phyloP scores from a whole-genome alignment of 2,797 vertebrate genomes.

The Sandelia bainsii region DNA sequence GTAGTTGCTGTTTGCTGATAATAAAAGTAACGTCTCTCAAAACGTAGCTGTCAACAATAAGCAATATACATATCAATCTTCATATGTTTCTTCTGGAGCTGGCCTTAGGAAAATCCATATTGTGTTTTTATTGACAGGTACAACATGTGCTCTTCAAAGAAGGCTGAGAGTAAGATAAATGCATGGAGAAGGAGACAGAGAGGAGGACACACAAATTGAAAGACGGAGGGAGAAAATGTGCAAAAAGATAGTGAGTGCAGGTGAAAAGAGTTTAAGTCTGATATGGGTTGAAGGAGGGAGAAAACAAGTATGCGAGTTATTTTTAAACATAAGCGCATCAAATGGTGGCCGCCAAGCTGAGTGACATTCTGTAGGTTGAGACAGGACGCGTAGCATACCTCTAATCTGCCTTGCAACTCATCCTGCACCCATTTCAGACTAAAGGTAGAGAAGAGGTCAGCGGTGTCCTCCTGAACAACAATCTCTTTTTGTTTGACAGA shows the following conservation, averaged over 20 bases:
- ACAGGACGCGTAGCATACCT: not conserved
- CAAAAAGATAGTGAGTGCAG: not conserved
- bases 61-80: slow-evolving; percentile 74
- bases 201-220: slow-evolving; percentile 6
- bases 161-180: slow-evolving; percentile 70
- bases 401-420: slow-evolving; percentile 25
- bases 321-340: slow-evolving; percentile 40
- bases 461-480: slow-evolving; percentile 49
- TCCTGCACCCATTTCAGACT: not conserved
- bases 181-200: slow-evolving; percentile 4
- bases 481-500: slow-evolving; percentile 48
- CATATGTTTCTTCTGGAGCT: slow-evolving; percentile 35
- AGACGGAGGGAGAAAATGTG: not conserved
- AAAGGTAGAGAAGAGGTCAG: slow-evolving; percentile 51
- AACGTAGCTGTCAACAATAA: slow-evolving; percentile 57
- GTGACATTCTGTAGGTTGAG: slow-evolving; percentile 32
- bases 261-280: not conserved
- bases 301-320: slow-evolving; percentile 41
- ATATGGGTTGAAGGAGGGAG: slow-evolving; percentile 9
- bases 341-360: slow-evolving; percentile 26
- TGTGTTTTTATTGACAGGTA: slow-evolving; percentile 70
- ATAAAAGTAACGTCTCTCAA: slow-evolving; percentile 65
- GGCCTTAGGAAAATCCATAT: slow-evolving; percentile 68
- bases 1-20: not conserved
- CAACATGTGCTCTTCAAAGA: slow-evolving; percentile 53